Conservation (phyloP, 2,888 invertebrate genomes). For the Lasioglossum oenotherae region DNA sequence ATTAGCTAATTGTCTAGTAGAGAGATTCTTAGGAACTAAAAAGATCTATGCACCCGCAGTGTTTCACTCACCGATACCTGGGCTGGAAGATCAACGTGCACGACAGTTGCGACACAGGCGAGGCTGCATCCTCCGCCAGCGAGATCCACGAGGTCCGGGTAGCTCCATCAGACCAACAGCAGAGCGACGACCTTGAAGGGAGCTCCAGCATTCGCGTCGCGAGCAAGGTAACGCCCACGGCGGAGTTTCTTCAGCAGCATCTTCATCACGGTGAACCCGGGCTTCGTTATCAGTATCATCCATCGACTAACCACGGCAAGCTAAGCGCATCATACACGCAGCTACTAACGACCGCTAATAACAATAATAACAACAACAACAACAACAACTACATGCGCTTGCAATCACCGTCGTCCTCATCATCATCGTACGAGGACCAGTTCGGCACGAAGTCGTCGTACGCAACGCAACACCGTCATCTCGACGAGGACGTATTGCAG, state of each 20-base stretch:
- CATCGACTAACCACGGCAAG: conserved; percentile 72
- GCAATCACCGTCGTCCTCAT: conserved; percentile 67
- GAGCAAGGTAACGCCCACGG: conserved; percentile 82
- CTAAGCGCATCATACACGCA: conserved; percentile 66
- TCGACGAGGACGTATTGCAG: conserved; percentile 57
- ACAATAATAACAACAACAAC: conserved; percentile 41
- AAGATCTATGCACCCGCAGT: conserved; percentile 85
- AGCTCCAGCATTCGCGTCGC: conserved; percentile 78
- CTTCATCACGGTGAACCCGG: conserved; percentile 72
- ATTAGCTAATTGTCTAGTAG: not conserved
- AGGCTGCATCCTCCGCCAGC: conserved; percentile 84
- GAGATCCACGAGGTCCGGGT: conserved; percentile 86
- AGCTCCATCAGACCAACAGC: conserved; percentile 75
- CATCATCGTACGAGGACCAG: conserved; percentile 54
- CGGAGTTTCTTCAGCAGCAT: conserved; percentile 79
- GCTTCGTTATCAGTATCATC: conserved; percentile 73
- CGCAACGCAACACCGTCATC: conserved; percentile 42
- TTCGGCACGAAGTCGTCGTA: conserved; percentile 48
- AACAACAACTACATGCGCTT: conserved; percentile 74
- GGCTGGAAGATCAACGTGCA: conserved; percentile 98
- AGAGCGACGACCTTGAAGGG: conserved; percentile 78
- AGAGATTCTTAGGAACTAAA: not conserved
- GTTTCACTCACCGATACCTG: conserved; percentile 96
- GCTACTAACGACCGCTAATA: conserved; percentile 73
- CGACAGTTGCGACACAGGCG: conserved; percentile 90